Evolutionary conservation across 92 coral and sea anemone species (phyloP).

Genomic region (Montipora capitata): DNA sequence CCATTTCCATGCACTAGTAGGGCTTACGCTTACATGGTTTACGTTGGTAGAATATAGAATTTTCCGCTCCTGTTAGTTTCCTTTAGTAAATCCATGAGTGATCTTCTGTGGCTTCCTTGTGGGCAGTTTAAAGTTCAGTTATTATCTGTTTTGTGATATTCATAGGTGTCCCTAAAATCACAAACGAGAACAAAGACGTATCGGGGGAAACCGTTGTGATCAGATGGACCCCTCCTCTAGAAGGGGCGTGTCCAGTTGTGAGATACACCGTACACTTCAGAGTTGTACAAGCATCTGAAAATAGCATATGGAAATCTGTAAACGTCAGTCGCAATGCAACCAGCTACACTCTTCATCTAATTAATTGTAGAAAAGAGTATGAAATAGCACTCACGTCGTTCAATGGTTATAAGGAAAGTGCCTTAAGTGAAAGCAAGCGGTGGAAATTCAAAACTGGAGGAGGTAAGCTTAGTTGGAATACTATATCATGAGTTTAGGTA

Average conservation of each 20-base stretch:
- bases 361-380: not conserved
- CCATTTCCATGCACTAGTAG: no score
- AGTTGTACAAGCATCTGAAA: not conserved
- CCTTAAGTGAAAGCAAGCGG: not conserved
- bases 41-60: no score
- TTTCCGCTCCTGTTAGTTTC: no score
- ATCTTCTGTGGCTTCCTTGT: no score
- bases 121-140: no score
- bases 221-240: not conserved
- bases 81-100: no score
- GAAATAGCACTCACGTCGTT: conserved; percentile 5
- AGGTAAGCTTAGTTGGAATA: not conserved
- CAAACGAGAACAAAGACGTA: not conserved
- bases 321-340: not conserved
- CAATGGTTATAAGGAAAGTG: not conserved
- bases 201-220: not conserved
- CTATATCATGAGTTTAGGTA: not conserved
- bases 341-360: not conserved
- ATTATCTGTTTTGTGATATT: no score
- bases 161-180: conserved; percentile 5
- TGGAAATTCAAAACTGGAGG: not conserved
- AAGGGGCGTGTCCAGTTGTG: conserved; percentile 22
- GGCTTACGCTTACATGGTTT: no score
- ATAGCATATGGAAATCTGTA: not conserved
- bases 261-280: conserved; percentile 18